Base-by-base conservation (phyloP, 2,113 vertebrate genomes). In the Aegithalos caudatus region DNA sequence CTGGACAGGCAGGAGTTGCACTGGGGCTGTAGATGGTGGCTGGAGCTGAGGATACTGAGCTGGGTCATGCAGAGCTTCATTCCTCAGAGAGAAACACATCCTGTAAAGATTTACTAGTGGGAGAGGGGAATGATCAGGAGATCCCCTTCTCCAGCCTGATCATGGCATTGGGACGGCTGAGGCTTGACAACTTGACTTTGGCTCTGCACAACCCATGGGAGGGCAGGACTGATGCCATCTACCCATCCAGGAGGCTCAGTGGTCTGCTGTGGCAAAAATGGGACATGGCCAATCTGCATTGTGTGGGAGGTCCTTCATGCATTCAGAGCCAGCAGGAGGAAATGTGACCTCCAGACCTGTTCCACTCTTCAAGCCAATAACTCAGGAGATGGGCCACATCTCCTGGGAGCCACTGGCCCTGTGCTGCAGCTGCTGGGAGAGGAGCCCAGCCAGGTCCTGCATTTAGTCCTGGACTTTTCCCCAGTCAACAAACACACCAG, bases 61-160 rank as follows among this genome's bases (percentile, higher is more conserved):
- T 67, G 51, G 71, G 50, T 66, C 8, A 3, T n/a, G 54, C 14
- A 7, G 20, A 28, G 23, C 31, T 80, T 86, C 0, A 0, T 53
- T 72, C 38, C 47, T 44, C 35, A 58, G 64, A 35, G 29, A 3
- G 14, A 80, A 66, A 27, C 2, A 8, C 25, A 14, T 24, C 42
- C 22, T 10, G 4, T 54, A 48, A 45, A 54, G 38, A 42, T 70
- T 61, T 77, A 40, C 17, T 53, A 18, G 28, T 24, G 31, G 37
- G 47, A 66, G 31, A 65, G 20, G 7, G 29, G 12, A 12, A 12
- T 0, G 0, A 28, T 13, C 29, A 2, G 47, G n/a, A 17, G 6
- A 70, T 42, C 31, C 27, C 24, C 11, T 92, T 33, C 2, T 1
- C 60, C 38, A 56, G 11, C 29, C 29, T 62, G n/a, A 28, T 37